Base-by-base conservation (phyloP, 2,113 vertebrate species). In the Etheostoma cragini region DNA sequence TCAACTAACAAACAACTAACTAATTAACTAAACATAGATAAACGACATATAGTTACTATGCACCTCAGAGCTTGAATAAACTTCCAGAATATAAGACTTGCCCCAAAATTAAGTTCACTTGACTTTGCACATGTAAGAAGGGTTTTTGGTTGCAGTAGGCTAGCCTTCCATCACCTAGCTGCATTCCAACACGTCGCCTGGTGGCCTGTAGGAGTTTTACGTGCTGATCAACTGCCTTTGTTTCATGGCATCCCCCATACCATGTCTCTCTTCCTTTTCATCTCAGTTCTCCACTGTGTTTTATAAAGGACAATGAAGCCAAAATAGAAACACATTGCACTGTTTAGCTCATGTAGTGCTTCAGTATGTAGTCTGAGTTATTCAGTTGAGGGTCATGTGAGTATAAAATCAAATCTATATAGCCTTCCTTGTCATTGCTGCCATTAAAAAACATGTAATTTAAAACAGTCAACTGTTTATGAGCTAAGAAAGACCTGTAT, bases 141-240 rank as follows among this genome's bases (percentile, higher is more conserved):
- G 13, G 19, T 19, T 57, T 15, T 21, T 46, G 24, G 22, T 46
- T 30, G 42, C 52, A 58, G 46, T 22, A 19, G n/a, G n/a, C n/a
- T n/a, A n/a, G 49, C 22, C 17, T 22, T 58, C 8, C 26, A 35
- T 42, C 38, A 42, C 30, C 52, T 57, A 47, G 30, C 30, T 30
- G 30, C 35, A 63, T 70, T 79, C 63, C 67, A 68, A 77, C 73
- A 77, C 49, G 62, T 77, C 24, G 21, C 60, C 12, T 26, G 54
- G 17, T 42, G 68, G 62, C 33, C 52, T 10, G 11, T 30, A 22
- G 33, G 73, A 58, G 57, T 68, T 57, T 63, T 50, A 17, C 62
- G 54, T 42, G 57, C 46, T 45, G 17, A 73, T n/a, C 73, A 80
- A 67, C 72, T 80, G 66, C 38, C 35, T 78, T 78, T 71, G 58